Conservation (phyloP, 2,888 invertebrate genomes). For the Dicranocentrus wangi region DNA sequence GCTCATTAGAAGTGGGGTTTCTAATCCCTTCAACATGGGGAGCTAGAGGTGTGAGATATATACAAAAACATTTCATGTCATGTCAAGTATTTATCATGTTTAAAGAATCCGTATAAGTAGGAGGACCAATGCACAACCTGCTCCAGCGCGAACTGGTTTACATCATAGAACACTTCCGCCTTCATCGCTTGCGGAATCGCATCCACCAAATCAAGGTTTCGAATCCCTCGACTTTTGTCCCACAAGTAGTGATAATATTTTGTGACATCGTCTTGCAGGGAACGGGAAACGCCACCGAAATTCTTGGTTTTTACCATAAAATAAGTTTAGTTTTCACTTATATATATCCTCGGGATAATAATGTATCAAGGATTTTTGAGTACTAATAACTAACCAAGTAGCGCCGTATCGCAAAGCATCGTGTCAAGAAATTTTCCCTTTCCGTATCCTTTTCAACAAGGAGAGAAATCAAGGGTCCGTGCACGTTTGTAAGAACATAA, state of each 20-base stretch:
- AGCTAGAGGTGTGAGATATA: constrained; percentile 18
- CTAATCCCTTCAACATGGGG: constrained; percentile 61
- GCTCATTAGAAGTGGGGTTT: constrained; percentile 70
- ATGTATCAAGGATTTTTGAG: not conserved
- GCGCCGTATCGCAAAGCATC: constrained; percentile 68
- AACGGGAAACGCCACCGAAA: constrained; percentile 35
- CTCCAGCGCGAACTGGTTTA: constrained; percentile 71
- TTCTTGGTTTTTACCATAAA: not conserved
- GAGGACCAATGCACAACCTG: too few species aligned
- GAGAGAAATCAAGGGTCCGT: constrained; percentile 68
- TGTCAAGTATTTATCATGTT: not conserved
- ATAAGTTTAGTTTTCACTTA: not conserved
- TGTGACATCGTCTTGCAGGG: constrained; percentile 58
- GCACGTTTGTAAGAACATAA: constrained; percentile 65
- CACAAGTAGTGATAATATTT: constrained; percentile 70
- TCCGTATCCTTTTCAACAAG: constrained; percentile 71
- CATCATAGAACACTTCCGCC: constrained; percentile 70
- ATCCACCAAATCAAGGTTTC: constrained; percentile 67
- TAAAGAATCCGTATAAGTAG: too few species aligned
- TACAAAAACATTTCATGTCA: too few species aligned
- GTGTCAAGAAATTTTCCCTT: constrained; percentile 63
- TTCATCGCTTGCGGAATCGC: constrained; percentile 69
- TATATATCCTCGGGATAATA: too few species aligned
- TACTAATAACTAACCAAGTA: constrained; percentile 62
- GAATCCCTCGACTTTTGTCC: constrained; percentile 69